A percentile compares a stretch with the other conserved stretches of the same genome.
Conservation (phyloP, 2,797 vertebrate species). For the Oreortyx pictus region DNA sequence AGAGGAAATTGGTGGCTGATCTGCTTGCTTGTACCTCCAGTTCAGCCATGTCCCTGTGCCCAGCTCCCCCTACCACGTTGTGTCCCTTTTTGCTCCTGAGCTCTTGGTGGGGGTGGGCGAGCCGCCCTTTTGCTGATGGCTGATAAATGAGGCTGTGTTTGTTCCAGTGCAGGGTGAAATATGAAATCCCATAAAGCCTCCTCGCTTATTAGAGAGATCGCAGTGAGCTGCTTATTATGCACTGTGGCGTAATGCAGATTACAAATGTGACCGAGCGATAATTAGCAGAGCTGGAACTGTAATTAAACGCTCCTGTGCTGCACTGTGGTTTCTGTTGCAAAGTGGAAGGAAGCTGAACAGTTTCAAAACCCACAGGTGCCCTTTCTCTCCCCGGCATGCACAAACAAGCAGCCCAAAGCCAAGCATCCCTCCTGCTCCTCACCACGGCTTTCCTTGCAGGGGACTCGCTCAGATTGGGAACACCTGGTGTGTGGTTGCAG, state of each 20-base stretch:
- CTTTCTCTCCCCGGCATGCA: not conserved
- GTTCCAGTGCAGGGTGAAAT: constrained; percentile 65
- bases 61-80: not conserved
- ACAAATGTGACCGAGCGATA: constrained; percentile 77
- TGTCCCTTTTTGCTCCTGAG: constrained; percentile 21
- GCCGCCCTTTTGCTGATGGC: not conserved
- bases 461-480: not conserved
- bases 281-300: constrained; percentile 78
- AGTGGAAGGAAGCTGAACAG: constrained; percentile 60
- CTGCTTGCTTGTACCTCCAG: not conserved
- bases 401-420: not conserved
- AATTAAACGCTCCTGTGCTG: constrained; percentile 77
- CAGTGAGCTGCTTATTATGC: constrained; percentile 77
- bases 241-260: constrained; percentile 76
- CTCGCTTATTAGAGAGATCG: constrained; percentile 74
- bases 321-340: constrained; percentile 63
- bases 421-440: not conserved
- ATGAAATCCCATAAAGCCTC: constrained; percentile 71
- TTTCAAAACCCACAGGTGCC: constrained; percentile 33
- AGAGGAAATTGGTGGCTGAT: not conserved
- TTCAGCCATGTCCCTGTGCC: not conserved
- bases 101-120: not conserved
- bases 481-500: not conserved
- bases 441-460: not conserved
- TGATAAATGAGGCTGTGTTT: constrained; percentile 61